These are phyloP conservation scores for Clarias gariepinus DNA, from an alignment of 2,113 vertebrate species.

Conservation along the genomic window DNA sequence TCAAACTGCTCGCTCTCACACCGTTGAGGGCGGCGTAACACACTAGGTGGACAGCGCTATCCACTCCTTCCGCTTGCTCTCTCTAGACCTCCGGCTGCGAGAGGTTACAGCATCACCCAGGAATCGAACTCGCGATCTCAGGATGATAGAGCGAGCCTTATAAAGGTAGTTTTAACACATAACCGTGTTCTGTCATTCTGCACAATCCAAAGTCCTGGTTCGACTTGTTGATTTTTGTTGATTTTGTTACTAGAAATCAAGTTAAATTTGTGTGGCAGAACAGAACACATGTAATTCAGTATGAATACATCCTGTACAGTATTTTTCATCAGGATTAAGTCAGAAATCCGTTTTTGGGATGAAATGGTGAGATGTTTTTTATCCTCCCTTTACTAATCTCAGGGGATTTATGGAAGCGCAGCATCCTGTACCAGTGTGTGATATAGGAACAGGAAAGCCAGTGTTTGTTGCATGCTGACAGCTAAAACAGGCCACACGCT, in stretches of 20 bases:
- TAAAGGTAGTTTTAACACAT: too few species aligned
- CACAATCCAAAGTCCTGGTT: too few species aligned
- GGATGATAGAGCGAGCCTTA: too few species aligned
- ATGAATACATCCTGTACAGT: background rate
- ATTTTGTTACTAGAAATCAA: background rate
- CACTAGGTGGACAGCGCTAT: too few species aligned
- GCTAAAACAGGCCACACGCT: constrained; percentile 45
- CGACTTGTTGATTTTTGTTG: background rate
- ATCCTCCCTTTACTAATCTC: background rate
- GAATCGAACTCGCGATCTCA: too few species aligned
- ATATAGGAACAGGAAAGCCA: constrained; percentile 52
- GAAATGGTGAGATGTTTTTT: background rate
- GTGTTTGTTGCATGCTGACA: constrained; percentile 47
- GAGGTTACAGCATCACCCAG: too few species aligned
- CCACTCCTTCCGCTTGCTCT: too few species aligned
- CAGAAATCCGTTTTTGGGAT: background rate
- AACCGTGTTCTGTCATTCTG: too few species aligned
- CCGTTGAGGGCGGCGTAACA: too few species aligned
- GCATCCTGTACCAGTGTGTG: constrained; percentile 41
- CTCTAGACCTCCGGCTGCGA: too few species aligned
- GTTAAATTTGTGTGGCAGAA: background rate
- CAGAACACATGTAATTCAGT: background rate
- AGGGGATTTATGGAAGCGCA: constrained; percentile 28
- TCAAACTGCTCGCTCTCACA: too few species aligned
- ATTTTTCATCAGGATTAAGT: too few species aligned